phyloP scores from a whole-genome alignment of 2,888 invertebrate genomes.

The Sphinx pinastri region DNA sequence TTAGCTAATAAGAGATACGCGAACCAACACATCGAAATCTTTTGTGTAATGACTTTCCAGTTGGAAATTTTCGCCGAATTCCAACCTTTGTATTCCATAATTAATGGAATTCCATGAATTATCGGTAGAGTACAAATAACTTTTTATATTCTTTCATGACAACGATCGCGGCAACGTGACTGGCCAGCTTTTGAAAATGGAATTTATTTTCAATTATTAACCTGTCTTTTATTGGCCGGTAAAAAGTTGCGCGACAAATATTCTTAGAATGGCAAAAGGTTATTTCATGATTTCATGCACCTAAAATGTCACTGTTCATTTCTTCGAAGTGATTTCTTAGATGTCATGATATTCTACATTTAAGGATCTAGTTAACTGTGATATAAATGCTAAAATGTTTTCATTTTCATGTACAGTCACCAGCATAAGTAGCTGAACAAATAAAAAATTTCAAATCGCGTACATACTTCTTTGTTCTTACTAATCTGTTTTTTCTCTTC shows the following conservation, averaged over 20 bases:
- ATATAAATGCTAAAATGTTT: no score
- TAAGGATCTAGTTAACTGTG: no score
- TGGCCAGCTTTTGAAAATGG: conserved; percentile 1
- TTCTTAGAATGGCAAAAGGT: neutral
- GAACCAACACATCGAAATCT: conserved; percentile 31
- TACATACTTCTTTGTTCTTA: no score
- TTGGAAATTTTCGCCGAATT: conserved; percentile 24
- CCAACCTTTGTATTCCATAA: conserved; percentile 17
- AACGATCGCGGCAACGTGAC: conserved; percentile 31
- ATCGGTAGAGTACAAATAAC: conserved; percentile 12
- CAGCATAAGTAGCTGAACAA: no score
- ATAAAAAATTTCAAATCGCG: no score
- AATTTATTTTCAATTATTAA: neutral
- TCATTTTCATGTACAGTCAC: no score
- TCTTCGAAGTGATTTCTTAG: no score
- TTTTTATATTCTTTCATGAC: conserved; percentile 4
- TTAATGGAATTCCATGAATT: conserved; percentile 13
- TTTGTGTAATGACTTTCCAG: conserved; percentile 30
- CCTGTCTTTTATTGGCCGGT: neutral
- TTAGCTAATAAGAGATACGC: conserved; percentile 34
- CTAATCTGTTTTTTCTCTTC: no score
- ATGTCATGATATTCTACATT: no score
- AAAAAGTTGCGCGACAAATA: neutral
- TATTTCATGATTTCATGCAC: no score
- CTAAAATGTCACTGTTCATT: no score